These are phyloP conservation scores for Leptonema lineaticorne DNA, from an alignment of 1,140 invertebrate genomes.

Conservation along the genomic window DNA sequence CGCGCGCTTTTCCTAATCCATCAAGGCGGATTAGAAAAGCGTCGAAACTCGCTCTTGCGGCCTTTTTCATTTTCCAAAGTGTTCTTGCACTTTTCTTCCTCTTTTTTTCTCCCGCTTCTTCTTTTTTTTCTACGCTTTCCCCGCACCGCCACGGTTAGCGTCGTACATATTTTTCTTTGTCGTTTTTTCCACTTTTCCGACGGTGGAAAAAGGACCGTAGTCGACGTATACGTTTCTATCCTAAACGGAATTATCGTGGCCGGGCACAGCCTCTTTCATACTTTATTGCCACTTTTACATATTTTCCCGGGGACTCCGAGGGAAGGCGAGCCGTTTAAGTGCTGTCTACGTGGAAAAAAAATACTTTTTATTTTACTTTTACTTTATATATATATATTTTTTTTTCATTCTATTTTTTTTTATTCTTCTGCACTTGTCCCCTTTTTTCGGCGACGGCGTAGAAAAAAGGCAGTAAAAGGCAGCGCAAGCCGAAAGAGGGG, in stretches of 20 bases:
- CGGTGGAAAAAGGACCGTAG: too few relatives aligned
- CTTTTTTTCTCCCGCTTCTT: not conserved
- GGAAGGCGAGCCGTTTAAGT: constrained; percentile 16
- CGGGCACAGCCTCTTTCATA: constrained; percentile 16
- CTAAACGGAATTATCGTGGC: constrained; percentile 19
- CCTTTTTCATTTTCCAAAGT: too few relatives aligned
- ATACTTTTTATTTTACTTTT: constrained; percentile 4
- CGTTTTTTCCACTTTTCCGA: too few relatives aligned
- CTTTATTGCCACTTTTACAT: constrained; percentile 19
- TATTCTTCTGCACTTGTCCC: too few relatives aligned
- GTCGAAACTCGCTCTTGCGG: too few relatives aligned
- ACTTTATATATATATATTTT: too few relatives aligned
- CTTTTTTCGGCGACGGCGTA: not conserved
- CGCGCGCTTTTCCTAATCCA: too few relatives aligned
- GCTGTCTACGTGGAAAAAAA: constrained; percentile 17
- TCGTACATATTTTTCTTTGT: not conserved
- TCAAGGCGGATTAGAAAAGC: too few relatives aligned
- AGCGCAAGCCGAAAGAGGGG: too few relatives aligned
- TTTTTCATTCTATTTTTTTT: too few relatives aligned
- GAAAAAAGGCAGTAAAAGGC: constrained; percentile 16
- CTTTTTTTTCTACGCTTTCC: not conserved
- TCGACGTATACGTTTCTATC: constrained; percentile 14
- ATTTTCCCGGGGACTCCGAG: constrained; percentile 10
- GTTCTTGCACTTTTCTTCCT: too few relatives aligned
- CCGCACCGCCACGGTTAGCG: too few relatives aligned